Conservation (phyloP, 2,113 vertebrate genomes). For the Sturnus vulgaris region DNA sequence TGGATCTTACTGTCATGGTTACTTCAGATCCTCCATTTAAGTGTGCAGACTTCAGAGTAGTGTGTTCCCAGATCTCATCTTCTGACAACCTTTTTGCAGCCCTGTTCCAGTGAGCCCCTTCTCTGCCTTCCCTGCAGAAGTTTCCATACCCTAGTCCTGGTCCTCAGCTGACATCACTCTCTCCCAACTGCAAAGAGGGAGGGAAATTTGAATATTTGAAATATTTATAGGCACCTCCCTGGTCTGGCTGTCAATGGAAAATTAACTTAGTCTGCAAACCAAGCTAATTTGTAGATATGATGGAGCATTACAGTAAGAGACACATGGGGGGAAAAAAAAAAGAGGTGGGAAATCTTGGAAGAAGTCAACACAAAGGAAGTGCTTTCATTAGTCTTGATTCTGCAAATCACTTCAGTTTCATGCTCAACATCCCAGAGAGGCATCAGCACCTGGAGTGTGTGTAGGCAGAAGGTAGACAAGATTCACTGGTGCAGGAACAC, state of each 20-base stretch:
- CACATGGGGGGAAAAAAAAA: neutral
- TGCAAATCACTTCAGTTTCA: neutral
- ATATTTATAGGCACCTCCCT: neutral
- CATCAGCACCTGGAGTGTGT: neutral
- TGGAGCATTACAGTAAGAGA: neutral
- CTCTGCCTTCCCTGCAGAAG: neutral
- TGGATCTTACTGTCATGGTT: neutral
- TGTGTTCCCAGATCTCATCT: neutral
- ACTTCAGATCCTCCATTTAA: neutral
- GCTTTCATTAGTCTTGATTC: neutral
- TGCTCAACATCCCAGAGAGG: neutral
- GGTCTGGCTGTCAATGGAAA: neutral
- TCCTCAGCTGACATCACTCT: neutral
- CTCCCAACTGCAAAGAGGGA: neutral
- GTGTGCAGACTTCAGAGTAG: neutral
- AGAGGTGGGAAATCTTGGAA: neutral
- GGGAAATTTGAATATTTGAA: neutral
- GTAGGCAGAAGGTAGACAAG: conserved; percentile 17
- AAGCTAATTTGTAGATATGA: neutral
- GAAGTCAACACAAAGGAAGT: neutral
- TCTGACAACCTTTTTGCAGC: neutral
- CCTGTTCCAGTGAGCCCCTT: neutral
- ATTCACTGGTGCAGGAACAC: conserved; percentile 1
- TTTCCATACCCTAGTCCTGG: neutral
- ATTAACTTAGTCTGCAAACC: neutral